These are phyloP conservation scores for Catocala nupta DNA, from an alignment of 2,888 invertebrate species.

Conservation along the genomic window DNA sequence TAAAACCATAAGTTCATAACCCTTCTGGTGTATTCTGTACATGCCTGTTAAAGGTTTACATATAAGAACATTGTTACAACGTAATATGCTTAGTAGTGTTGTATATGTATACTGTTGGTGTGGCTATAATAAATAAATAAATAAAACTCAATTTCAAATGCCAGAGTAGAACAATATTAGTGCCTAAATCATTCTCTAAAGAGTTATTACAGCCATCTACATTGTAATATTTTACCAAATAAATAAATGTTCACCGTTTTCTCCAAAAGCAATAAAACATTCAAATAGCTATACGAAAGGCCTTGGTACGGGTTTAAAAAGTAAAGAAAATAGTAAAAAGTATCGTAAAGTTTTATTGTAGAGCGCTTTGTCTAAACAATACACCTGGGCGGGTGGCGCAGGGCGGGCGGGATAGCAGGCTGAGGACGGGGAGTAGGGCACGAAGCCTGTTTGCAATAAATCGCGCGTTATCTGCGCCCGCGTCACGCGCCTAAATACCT, in stretches of 20 bases:
- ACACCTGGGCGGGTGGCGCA: constrained; percentile 22
- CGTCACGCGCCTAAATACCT: constrained; percentile 43
- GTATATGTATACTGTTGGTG: no score
- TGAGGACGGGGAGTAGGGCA: not conserved
- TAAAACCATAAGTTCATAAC: no score
- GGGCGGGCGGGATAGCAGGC: constrained; percentile 8
- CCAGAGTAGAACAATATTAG: not conserved
- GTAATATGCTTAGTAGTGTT: no score
- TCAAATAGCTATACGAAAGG: constrained; percentile 29
- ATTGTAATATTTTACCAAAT: constrained; percentile 4
- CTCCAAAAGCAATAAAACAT: constrained; percentile 41
- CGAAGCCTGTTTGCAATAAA: constrained; percentile 43
- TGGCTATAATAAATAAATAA: no score
- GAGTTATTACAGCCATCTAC: constrained; percentile 8
- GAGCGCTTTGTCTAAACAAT: constrained; percentile 46
- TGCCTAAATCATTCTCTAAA: constrained; percentile 3
- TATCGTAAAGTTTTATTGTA: constrained; percentile 55
- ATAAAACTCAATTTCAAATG: not conserved
- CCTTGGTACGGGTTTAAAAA: constrained; percentile 29
- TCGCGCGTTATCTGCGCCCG: constrained; percentile 47
- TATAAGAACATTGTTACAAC: no score
- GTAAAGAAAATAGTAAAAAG: constrained; percentile 36
- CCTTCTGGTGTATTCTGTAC: no score
- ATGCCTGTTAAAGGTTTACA: no score
- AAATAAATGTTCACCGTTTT: constrained; percentile 10